Conservation (phyloP, 1,140 invertebrate species). For the Diplogasteroides magnus region DNA sequence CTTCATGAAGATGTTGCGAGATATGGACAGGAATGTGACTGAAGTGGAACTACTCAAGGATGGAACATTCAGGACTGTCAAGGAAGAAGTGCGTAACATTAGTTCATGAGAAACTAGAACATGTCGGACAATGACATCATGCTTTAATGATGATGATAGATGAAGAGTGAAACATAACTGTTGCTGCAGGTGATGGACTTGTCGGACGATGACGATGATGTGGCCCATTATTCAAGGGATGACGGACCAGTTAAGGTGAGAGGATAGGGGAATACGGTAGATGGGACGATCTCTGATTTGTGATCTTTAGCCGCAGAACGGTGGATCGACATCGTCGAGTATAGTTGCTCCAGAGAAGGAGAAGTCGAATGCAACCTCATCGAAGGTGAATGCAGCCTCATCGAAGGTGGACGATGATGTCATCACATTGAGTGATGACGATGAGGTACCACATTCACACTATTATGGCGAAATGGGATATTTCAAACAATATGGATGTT, state of each 20-base stretch:
- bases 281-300: too few species aligned
- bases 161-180: too few species aligned
- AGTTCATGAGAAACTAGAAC: neutral
- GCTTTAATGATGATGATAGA: neutral
- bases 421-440: neutral
- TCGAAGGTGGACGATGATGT: neutral
- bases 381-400: too few species aligned
- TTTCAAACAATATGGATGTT: too few species aligned
- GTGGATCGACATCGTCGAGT: neutral
- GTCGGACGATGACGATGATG: neutral
- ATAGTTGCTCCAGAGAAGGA: neutral
- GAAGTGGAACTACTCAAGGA: slow-evolving; percentile 49
- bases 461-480: too few species aligned
- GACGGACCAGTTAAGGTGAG: too few species aligned
- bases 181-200: neutral
- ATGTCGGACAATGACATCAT: slow-evolving; percentile 7
- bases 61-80: slow-evolving; percentile 37
- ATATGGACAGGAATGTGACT: slow-evolving; percentile 22
- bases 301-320: too few species aligned
- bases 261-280: too few species aligned
- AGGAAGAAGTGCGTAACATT: slow-evolving; percentile 16
- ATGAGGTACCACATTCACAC: neutral
- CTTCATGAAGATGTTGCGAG: slow-evolving; percentile 69
- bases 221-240: too few species aligned
- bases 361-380: neutral